phyloP scores from a whole-genome alignment of 2,113 vertebrate genomes.

The Gasterosteus nipponicus region DNA sequence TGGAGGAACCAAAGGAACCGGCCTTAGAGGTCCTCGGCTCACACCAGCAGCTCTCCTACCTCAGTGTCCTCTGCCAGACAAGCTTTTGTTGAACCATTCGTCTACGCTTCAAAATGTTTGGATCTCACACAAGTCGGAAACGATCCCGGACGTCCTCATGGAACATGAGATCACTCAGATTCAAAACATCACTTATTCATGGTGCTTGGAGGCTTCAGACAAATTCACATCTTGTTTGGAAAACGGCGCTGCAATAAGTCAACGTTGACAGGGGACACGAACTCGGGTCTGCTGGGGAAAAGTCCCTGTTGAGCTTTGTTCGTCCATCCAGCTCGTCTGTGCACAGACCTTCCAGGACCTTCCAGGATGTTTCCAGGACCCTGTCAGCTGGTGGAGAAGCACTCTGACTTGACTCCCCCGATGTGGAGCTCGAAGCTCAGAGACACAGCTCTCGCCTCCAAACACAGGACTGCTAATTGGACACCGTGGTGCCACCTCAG shows the following conservation, averaged over 20 bases:
- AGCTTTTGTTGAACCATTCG: too few species aligned
- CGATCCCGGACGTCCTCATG: too few species aligned
- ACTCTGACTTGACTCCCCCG: not conserved
- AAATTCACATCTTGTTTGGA: too few species aligned
- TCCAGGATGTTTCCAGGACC: slow-evolving; percentile 27
- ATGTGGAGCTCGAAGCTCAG: slow-evolving; percentile 15
- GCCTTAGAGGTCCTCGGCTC: not conserved
- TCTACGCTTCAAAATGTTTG: too few species aligned
- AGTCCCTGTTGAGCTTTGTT: not conserved
- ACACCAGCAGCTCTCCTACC: not conserved
- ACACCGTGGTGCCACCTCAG: not conserved
- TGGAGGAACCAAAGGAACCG: not conserved
- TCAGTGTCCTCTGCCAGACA: too few species aligned
- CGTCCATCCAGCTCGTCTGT: not conserved
- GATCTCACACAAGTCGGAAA: too few species aligned
- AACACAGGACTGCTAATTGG: slow-evolving; percentile 34
- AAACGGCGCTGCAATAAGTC: too few species aligned
- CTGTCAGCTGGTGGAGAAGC: not conserved
- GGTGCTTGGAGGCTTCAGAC: not conserved
- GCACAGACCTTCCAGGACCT: slow-evolving; percentile 1
- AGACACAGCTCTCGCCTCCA: slow-evolving; percentile 2
- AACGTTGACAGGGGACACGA: not conserved
- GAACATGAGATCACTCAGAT: too few species aligned
- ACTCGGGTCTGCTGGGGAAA: not conserved
- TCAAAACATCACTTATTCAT: not conserved